Percentiles rank a stretch among this genome's conserved stretches.
These are phyloP conservation scores for Catocala sponsa DNA, from an alignment of 2,888 invertebrate genomes.

Conservation along the genomic window DNA sequence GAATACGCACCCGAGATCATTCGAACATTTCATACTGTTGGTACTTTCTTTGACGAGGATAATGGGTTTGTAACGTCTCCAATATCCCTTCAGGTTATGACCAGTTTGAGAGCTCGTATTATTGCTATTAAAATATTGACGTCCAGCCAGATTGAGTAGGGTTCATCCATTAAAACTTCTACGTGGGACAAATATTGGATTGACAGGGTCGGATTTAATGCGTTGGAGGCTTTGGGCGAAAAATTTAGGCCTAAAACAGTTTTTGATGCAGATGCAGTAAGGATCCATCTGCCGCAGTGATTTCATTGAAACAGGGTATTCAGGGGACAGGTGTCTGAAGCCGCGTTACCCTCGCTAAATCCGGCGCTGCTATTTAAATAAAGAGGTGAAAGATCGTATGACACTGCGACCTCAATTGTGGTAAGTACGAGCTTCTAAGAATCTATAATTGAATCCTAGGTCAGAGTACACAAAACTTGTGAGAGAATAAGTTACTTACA, in stretches of 20 bases:
- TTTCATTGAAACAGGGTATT: no score
- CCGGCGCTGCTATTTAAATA: background rate
- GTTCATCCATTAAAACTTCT: constrained; percentile 22
- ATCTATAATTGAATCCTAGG: background rate
- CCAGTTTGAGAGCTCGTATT: constrained; percentile 49
- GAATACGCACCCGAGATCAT: background rate
- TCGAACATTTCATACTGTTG: constrained; percentile 7
- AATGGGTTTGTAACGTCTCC: constrained; percentile 37
- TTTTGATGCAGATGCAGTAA: no score
- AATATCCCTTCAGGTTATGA: constrained; percentile 60
- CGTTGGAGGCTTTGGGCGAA: no score
- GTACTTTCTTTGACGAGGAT: constrained; percentile 18
- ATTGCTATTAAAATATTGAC: constrained; percentile 34
- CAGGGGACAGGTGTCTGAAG: no score
- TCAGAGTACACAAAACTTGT: background rate
- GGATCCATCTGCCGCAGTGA: no score
- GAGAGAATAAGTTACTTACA: background rate
- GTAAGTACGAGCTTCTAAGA: background rate
- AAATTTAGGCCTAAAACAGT: no score
- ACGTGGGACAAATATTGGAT: constrained; percentile 1
- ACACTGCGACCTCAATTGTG: constrained; percentile 3
- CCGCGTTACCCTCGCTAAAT: no score
- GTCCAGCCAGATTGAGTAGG: constrained; percentile 34
- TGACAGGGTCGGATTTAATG: no score
- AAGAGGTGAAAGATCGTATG: constrained; percentile 10